A percentile compares a stretch with the other conserved stretches of the same genome.
These are phyloP conservation scores for Myrmophylax atrothorax DNA, from an alignment of 2,113 vertebrate species.

Conservation along the genomic window DNA sequence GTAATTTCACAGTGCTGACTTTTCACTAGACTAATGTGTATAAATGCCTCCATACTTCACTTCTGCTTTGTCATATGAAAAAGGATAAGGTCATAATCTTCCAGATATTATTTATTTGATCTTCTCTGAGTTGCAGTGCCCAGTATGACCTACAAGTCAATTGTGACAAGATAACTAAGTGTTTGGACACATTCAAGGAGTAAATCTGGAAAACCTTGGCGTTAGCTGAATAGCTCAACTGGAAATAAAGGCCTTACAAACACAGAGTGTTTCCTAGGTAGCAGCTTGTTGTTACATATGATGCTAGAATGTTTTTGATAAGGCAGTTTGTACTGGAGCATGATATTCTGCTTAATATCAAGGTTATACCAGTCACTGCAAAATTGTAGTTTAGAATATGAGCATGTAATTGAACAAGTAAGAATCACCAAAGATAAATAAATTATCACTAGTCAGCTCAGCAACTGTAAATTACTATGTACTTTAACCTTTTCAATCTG, in stretches of 20 bases:
- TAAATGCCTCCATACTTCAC: neutral
- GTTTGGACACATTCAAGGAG: neutral
- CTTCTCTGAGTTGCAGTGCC: neutral
- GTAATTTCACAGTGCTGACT: neutral
- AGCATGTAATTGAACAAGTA: neutral
- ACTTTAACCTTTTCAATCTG: neutral
- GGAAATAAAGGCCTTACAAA: neutral
- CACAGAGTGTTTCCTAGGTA: neutral
- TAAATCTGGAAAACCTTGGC: slow-evolving; percentile 7
- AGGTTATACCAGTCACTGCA: neutral
- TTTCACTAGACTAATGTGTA: neutral
- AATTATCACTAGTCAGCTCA: neutral
- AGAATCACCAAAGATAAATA: neutral
- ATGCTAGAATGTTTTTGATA: neutral
- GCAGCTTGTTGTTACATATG: neutral
- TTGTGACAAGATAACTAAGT: neutral
- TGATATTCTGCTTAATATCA: neutral
- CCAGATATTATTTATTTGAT: slow-evolving; percentile 12
- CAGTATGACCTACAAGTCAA: neutral
- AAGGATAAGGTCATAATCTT: neutral
- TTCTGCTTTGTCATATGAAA: neutral
- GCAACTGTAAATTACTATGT: neutral
- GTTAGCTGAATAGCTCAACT: neutral
- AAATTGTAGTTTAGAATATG: neutral
- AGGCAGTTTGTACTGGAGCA: neutral